These are phyloP conservation scores for Chrysemys picta DNA, from an alignment of 2,113 vertebrate species.

Conservation along the genomic window DNA sequence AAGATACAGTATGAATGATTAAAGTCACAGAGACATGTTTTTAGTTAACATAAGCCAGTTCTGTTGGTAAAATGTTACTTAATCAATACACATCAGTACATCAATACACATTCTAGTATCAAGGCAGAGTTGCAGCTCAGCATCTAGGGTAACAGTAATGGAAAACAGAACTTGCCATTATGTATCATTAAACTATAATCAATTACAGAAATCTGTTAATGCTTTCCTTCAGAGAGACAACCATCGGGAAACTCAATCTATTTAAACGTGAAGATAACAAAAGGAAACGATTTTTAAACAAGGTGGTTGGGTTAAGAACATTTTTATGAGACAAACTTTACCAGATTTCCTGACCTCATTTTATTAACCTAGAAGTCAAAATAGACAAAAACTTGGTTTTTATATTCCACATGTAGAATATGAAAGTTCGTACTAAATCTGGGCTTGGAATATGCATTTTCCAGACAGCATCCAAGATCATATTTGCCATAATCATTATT, in stretches of 20 bases:
- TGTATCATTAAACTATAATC: conserved; percentile 50
- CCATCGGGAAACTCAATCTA: conserved; percentile 26
- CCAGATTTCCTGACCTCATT: conserved; percentile 61
- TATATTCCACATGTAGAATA: conserved; percentile 38
- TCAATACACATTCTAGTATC: not conserved
- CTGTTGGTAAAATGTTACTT: not conserved
- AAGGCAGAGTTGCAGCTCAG: not conserved
- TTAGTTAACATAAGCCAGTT: not conserved
- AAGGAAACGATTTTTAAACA: conserved; percentile 68
- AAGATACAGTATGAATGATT: not conserved
- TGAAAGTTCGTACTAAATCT: conserved; percentile 38
- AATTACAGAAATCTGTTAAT: conserved; percentile 54
- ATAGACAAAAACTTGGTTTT: conserved; percentile 30
- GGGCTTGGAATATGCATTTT: conserved; percentile 14
- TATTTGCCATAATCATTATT: not conserved
- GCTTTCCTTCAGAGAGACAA: conserved; percentile 53
- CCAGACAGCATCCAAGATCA: not conserved
- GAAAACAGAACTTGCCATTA: conserved; percentile 53
- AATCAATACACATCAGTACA: not conserved
- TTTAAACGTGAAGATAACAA: conserved; percentile 51
- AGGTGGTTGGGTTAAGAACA: conserved; percentile 50
- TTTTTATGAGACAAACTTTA: conserved; percentile 61
- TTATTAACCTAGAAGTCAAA: conserved; percentile 56
- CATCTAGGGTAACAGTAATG: conserved; percentile 20
- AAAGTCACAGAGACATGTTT: not conserved